Percentiles rank a stretch among this genome's conserved stretches.
Evolutionary conservation across 2,797 vertebrate species (phyloP).

Genomic region (Otolemur crassicaudatus): DNA sequence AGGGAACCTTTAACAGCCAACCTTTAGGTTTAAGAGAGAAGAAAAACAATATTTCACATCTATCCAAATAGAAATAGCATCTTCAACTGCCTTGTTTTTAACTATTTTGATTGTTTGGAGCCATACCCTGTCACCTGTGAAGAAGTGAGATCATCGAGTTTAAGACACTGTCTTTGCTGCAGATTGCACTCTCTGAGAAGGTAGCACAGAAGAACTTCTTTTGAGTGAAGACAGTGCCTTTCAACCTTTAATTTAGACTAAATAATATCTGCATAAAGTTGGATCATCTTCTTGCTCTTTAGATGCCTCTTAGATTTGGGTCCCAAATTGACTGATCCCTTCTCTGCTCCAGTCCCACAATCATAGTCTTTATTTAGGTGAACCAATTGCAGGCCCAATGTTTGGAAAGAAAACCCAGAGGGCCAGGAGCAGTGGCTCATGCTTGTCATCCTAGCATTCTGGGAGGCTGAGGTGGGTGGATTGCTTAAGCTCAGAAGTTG

Average conservation of each 20-base stretch:
- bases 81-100: not conserved
- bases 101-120: not conserved
- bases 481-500: too few species aligned
- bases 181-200: not conserved
- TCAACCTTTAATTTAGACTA: constrained; percentile 29
- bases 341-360: not conserved
- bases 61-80: not conserved
- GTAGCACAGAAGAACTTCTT: not conserved
- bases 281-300: not conserved
- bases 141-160: not conserved
- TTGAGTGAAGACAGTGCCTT: not conserved
- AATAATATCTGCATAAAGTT: not conserved
- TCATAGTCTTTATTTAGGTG: not conserved
- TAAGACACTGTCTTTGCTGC: not conserved
- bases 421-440: too few species aligned
- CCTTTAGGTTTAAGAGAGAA: not conserved
- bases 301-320: not conserved
- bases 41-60: not conserved
- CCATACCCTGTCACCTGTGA: not conserved
- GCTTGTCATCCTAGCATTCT: too few species aligned
- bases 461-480: too few species aligned
- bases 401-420: not conserved
- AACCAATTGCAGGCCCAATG: not conserved
- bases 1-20: not conserved
- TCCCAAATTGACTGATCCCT: not conserved